Percentiles rank a stretch among this genome's conserved stretches.
Conservation (phyloP, 1,140 invertebrate species). For the Fopius arisanus region DNA sequence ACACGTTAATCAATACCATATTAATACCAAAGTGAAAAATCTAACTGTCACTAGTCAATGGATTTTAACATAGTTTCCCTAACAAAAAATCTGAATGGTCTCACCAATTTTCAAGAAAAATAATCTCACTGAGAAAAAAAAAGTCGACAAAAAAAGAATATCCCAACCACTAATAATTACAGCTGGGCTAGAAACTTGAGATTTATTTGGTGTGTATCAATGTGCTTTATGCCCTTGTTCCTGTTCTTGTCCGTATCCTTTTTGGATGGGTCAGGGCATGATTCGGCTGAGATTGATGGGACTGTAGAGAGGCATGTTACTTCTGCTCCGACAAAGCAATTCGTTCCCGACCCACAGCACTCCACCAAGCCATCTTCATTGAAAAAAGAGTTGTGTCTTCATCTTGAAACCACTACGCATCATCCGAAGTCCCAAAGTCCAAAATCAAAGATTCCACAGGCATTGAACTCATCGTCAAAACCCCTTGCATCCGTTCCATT, state of each 20-base stretch:
- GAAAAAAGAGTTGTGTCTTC: conserved; percentile 54
- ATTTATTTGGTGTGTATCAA: conserved; percentile 64
- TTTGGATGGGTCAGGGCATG: conserved; percentile 66
- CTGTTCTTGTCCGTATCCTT: conserved; percentile 64
- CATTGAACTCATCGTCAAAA: conserved; percentile 24
- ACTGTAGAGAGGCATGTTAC: conserved; percentile 64
- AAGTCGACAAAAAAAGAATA: conserved; percentile 15
- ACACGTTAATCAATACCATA: conserved; percentile 52
- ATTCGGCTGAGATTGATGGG: conserved; percentile 65
- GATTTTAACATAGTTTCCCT: not conserved
- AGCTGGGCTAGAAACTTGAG: conserved; percentile 56
- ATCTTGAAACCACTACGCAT: conserved; percentile 45
- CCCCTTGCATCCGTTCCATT: conserved; percentile 1
- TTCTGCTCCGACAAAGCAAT: conserved; percentile 61
- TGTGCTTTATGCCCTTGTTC: conserved; percentile 66
- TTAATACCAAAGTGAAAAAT: conserved; percentile 53
- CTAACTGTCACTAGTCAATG: conserved; percentile 20
- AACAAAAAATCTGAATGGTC: not conserved
- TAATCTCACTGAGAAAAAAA: not conserved
- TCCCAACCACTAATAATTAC: conserved; percentile 33
- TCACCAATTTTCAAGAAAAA: not conserved
- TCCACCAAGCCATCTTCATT: conserved; percentile 48
- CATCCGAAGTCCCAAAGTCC: conserved; percentile 34
- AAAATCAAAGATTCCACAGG: conserved; percentile 41
- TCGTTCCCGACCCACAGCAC: conserved; percentile 59